A percentile compares a stretch with the other conserved stretches of the same genome.
Evolutionary conservation across 2,113 vertebrate genomes (phyloP).

Genomic region (Chauna torquata): DNA sequence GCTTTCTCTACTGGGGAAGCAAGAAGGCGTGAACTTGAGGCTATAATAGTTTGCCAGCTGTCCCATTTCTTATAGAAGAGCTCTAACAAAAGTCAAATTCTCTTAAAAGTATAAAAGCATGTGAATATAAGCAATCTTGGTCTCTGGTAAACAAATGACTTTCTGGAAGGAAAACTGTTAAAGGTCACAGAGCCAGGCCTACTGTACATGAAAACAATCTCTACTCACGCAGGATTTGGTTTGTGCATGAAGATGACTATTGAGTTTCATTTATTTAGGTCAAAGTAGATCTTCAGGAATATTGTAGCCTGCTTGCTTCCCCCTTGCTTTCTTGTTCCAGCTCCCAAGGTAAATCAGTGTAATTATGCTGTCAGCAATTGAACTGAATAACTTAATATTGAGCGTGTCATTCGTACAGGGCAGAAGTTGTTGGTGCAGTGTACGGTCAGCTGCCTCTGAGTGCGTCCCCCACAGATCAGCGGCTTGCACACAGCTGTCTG

Average conservation of each 20-base stretch:
- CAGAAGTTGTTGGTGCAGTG: background rate
- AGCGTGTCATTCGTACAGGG: background rate
- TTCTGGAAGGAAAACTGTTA: background rate
- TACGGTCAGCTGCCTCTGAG: background rate
- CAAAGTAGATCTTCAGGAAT: background rate
- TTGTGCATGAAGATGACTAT: background rate
- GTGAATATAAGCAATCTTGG: background rate
- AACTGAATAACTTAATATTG: background rate
- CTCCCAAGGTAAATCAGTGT: background rate
- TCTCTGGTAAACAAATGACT: background rate
- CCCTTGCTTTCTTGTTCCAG: background rate
- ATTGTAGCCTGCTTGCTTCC: background rate
- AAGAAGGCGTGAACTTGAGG: background rate
- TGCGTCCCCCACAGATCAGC: background rate
- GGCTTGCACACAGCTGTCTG: fast-evolving
- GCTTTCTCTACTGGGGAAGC: background rate
- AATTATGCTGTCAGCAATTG: background rate
- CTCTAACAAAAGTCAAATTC: background rate
- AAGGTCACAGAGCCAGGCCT: background rate
- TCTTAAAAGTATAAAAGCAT: background rate
- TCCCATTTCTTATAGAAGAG: fast-evolving
- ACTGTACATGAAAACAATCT: background rate
- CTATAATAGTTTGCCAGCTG: background rate
- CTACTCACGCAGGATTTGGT: fast-evolving
- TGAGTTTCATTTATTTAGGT: background rate